Evolutionary conservation across 2,113 vertebrate species (phyloP).

Genomic region (Lophochroa leadbeateri): DNA sequence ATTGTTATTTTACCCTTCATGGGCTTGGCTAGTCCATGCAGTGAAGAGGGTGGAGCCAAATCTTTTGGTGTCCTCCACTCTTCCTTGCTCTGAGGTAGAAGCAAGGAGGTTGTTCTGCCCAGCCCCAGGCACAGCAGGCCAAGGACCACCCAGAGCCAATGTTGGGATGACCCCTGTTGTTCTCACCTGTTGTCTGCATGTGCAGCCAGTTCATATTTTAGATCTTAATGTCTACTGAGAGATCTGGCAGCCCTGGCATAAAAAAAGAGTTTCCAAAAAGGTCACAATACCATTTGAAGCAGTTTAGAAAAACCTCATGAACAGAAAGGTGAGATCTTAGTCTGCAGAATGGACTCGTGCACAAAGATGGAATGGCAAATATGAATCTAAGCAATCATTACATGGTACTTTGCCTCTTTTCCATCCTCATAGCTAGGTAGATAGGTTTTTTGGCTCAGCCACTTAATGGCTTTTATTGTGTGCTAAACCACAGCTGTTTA

Average conservation of each 20-base stretch:
- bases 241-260: not conserved
- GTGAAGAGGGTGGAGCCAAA: not conserved
- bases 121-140: accelerated
- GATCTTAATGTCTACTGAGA: not conserved
- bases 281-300: not conserved
- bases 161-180: not conserved
- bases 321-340: not conserved
- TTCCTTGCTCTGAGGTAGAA: not conserved
- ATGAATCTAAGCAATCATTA: conserved; percentile 12
- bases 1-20: not conserved
- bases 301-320: not conserved
- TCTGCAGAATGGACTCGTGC: not conserved
- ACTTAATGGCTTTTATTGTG: conserved; percentile 44
- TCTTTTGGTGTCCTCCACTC: not conserved
- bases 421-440: conserved; percentile 26
- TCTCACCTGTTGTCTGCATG: not conserved
- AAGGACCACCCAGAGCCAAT: not conserved
- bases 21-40: not conserved
- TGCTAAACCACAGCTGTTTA: conserved; percentile 56
- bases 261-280: not conserved
- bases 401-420: not conserved
- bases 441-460: conserved; percentile 41
- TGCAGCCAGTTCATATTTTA: not conserved
- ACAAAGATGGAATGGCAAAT: conserved; percentile 14
- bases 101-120: not conserved